phyloP scores from a whole-genome alignment of 2,113 vertebrate species.

The Callorhinus ursinus region DNA sequence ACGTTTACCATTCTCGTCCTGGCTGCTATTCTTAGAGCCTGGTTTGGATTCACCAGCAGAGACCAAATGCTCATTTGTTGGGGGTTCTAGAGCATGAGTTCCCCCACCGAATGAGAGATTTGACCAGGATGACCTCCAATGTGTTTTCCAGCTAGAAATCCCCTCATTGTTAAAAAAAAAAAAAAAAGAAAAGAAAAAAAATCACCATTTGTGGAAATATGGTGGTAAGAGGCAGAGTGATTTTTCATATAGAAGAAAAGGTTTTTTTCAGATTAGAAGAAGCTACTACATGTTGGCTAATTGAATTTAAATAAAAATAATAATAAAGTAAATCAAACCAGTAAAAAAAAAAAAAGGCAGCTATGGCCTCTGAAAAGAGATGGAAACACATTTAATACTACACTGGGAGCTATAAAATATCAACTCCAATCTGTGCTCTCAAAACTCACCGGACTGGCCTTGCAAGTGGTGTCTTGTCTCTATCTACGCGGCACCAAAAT shows the following conservation, averaged over 20 bases:
- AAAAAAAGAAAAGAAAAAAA: not conserved
- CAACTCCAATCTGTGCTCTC: conserved; percentile 8
- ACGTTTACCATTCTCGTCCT: not conserved
- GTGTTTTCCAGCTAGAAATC: not conserved
- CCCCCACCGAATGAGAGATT: not conserved
- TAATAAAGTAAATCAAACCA: too few species aligned
- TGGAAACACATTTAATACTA: not conserved
- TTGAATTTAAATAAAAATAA: too few species aligned
- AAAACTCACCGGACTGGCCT: not conserved
- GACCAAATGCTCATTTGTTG: not conserved
- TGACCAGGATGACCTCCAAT: not conserved
- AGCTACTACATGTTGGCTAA: not conserved
- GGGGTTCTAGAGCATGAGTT: not conserved
- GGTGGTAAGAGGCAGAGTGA: not conserved
- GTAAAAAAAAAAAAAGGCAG: not conserved
- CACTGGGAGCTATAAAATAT: not conserved
- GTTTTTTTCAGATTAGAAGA: conserved; percentile 4
- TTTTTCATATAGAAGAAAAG: not conserved
- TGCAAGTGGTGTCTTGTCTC: not conserved
- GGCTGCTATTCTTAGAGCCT: not conserved
- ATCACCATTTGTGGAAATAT: not conserved
- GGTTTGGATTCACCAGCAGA: not conserved
- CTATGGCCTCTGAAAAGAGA: conserved; percentile 1
- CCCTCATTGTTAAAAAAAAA: not conserved
- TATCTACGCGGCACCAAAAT: not conserved